Evolutionary conservation across 2,797 vertebrate genomes (phyloP).

Genomic region (Falco biarmicus): DNA sequence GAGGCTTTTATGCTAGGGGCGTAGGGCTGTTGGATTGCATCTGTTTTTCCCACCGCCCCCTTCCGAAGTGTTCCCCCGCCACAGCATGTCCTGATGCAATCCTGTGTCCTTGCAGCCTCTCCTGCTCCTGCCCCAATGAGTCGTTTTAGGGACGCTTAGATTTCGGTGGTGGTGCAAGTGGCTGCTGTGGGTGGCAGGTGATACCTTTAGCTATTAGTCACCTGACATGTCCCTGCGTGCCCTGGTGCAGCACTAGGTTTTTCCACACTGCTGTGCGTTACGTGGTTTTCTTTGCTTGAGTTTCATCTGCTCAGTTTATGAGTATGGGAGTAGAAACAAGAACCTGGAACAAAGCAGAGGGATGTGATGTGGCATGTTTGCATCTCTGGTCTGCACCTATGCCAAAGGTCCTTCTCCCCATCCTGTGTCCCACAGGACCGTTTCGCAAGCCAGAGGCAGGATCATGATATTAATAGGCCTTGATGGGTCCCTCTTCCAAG

Average conservation of each 20-base stretch:
- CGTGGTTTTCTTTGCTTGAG: background rate
- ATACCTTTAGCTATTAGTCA: slow-evolving; percentile 57
- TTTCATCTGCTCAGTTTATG: background rate
- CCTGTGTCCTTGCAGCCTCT: background rate
- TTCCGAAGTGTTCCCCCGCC: background rate
- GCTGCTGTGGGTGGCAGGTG: slow-evolving; percentile 17
- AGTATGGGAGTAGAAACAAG: background rate
- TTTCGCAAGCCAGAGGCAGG: background rate
- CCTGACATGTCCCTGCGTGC: background rate
- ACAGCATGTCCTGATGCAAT: background rate
- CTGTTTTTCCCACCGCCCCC: background rate
- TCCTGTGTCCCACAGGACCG: background rate
- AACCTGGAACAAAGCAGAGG: background rate
- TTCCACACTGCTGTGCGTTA: background rate
- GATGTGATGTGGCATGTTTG: background rate
- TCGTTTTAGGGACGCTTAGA: background rate
- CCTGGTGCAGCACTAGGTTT: slow-evolving; percentile 8
- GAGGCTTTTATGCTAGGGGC: background rate
- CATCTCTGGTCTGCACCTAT: background rate
- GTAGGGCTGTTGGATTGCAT: background rate
- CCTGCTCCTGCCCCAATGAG: accelerated
- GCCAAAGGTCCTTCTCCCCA: background rate
- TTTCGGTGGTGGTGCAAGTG: background rate
- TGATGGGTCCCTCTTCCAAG: background rate
- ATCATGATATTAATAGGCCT: background rate